These are phyloP conservation scores for Drosophila sucinea DNA, from an alignment of 1,140 invertebrate species.

Conservation along the genomic window DNA sequence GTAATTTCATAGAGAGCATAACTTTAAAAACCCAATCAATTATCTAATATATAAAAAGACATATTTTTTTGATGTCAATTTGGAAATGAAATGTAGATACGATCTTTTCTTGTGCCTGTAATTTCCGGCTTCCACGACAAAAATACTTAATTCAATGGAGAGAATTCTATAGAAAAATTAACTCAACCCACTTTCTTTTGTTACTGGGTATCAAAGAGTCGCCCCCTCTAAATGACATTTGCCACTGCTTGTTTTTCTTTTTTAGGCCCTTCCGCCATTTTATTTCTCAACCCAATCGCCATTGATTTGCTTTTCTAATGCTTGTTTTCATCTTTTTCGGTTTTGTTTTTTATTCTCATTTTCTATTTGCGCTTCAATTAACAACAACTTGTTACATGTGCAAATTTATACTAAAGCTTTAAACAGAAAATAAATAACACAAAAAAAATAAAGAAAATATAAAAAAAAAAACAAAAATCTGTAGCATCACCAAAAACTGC, in stretches of 20 bases:
- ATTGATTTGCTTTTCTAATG: slow-evolving; percentile 57
- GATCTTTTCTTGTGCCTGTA: too few relatives aligned
- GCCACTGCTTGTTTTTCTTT: slow-evolving; percentile 7
- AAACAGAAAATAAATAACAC: slow-evolving; percentile 67
- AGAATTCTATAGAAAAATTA: too few relatives aligned
- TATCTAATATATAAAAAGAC: too few relatives aligned
- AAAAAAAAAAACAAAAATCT: slow-evolving; percentile 38
- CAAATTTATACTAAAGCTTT: slow-evolving; percentile 72
- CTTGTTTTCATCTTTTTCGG: slow-evolving; percentile 29
- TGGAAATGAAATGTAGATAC: too few relatives aligned
- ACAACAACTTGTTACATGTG: slow-evolving; percentile 79
- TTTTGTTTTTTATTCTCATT: slow-evolving; percentile 46
- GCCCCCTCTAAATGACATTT: slow-evolving; percentile 19
- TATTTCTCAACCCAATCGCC: slow-evolving; percentile 61
- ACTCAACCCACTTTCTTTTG: neutral
- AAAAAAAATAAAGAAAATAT: slow-evolving; percentile 56
- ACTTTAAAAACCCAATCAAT: too few relatives aligned
- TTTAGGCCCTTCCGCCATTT: slow-evolving; percentile 57
- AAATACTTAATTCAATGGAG: too few relatives aligned
- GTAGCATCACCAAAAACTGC: slow-evolving; percentile 30
- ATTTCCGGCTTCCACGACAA: too few relatives aligned
- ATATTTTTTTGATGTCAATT: too few relatives aligned
- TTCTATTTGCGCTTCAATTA: slow-evolving; percentile 73
- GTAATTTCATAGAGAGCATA: too few relatives aligned
- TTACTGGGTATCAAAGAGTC: neutral